phyloP scores from a whole-genome alignment of 2,797 vertebrate species.

The Pseudochromis fuscus region DNA sequence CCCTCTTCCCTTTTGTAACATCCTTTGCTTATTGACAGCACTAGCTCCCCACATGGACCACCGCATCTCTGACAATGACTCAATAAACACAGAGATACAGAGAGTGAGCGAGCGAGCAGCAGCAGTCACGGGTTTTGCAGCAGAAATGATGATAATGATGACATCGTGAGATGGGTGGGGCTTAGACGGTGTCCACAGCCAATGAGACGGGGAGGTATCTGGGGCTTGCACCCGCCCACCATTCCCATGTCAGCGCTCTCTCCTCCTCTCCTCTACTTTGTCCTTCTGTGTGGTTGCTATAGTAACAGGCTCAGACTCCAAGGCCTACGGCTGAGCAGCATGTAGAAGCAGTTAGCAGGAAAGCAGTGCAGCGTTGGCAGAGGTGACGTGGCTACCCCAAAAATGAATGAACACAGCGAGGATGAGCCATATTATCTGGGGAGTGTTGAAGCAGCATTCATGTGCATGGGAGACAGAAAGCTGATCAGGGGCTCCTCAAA shows the following conservation, averaged over 20 bases:
- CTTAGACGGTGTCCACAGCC: constrained; percentile 77
- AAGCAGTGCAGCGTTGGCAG: constrained; percentile 66
- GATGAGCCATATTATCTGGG: constrained; percentile 18
- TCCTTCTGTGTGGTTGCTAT: constrained; percentile 91
- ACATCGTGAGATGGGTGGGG: constrained; percentile 84
- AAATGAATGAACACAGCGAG: constrained; percentile 55
- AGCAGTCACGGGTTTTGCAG: constrained; percentile 83
- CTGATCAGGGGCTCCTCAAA: background rate
- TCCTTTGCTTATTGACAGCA: constrained; percentile 34
- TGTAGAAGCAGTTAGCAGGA: constrained; percentile 54
- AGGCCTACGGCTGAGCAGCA: constrained; percentile 65
- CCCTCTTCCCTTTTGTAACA: constrained; percentile 40
- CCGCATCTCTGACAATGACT: constrained; percentile 81
- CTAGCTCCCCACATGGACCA: constrained; percentile 64
- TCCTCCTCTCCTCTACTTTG: constrained; percentile 80
- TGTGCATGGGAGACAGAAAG: constrained; percentile 8
- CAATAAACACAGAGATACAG: constrained; percentile 58
- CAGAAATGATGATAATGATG: constrained; percentile 77
- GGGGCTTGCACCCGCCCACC: constrained; percentile 68
- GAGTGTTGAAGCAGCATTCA: constrained; percentile 23
- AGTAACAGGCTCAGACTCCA: constrained; percentile 85
- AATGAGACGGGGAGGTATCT: constrained; percentile 84
- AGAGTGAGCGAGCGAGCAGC: constrained; percentile 39
- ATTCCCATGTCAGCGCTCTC: constrained; percentile 73
- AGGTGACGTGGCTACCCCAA: constrained; percentile 67